Percentiles rank a stretch among this genome's conserved stretches.
Conservation (phyloP, 2,113 vertebrate species). For the Xiphophorus hellerii region DNA sequence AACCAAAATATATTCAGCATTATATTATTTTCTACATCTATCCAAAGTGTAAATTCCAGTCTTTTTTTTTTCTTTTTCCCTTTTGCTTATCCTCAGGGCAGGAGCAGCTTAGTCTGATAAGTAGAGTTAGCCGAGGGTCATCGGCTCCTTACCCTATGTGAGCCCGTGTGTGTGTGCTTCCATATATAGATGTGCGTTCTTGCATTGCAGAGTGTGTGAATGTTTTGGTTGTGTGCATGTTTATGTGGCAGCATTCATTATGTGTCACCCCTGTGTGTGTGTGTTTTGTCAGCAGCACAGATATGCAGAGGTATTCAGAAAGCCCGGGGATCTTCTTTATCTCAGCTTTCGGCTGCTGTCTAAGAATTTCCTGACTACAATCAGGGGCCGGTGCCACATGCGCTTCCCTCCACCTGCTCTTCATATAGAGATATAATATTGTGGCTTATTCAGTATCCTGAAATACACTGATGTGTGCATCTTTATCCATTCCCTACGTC, state of each 20-base stretch:
- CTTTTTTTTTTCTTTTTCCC: constrained; percentile 50
- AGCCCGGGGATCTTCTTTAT: constrained; percentile 46
- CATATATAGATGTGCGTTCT: constrained; percentile 19
- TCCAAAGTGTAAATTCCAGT: constrained; percentile 68
- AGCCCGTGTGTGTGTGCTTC: constrained; percentile 8
- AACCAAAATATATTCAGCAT: constrained; percentile 36
- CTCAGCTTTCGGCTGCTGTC: constrained; percentile 29
- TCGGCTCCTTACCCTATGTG: constrained; percentile 54
- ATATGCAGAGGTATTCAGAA: constrained; percentile 33
- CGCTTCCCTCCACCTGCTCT: constrained; percentile 21
- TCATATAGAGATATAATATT: constrained; percentile 14
- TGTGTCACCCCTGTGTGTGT: constrained; percentile 15
- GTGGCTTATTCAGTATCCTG: neutral
- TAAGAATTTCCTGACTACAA: constrained; percentile 39
- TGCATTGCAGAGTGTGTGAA: constrained; percentile 28
- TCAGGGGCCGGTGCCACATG: constrained; percentile 22
- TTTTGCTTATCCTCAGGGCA: constrained; percentile 67
- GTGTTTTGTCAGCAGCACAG: constrained; percentile 41
- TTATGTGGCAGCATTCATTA: constrained; percentile 27
- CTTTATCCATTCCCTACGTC: constrained; percentile 9
- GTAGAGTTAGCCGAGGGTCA: constrained; percentile 61
- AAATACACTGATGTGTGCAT: constrained; percentile 22
- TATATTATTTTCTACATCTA: constrained; percentile 55
- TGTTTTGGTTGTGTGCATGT: constrained; percentile 20
- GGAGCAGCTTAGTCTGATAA: constrained; percentile 72